Evolutionary conservation across 2,888 invertebrate genomes (phyloP).

Genomic region (Tetrapedia diversipes): DNA sequence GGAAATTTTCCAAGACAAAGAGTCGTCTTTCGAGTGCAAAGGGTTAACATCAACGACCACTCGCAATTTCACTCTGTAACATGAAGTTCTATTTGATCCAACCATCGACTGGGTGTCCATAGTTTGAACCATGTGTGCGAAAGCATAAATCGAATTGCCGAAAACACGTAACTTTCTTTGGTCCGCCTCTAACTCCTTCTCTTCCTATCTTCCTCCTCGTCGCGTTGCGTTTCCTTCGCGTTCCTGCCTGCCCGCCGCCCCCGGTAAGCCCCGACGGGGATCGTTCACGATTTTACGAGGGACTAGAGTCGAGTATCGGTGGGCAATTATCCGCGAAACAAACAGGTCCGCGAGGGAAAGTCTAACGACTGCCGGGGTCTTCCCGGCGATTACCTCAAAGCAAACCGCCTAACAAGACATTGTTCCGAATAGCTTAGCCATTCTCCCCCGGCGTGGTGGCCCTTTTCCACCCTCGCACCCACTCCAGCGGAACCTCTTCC

Average conservation of each 20-base stretch:
- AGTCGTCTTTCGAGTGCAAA: too few relatives aligned
- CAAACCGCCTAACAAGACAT: slow-evolving; percentile 81
- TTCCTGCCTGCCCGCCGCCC: slow-evolving; percentile 16
- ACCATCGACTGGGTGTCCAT: too few relatives aligned
- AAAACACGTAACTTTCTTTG: too few relatives aligned
- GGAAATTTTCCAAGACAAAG: too few relatives aligned
- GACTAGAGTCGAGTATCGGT: slow-evolving; percentile 72
- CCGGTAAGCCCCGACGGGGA: slow-evolving; percentile 64
- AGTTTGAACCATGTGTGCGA: too few relatives aligned
- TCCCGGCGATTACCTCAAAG: slow-evolving; percentile 79
- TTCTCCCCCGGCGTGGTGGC: slow-evolving; percentile 68
- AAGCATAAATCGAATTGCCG: too few relatives aligned
- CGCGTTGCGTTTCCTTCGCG: not conserved
- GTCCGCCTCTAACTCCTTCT: slow-evolving; percentile 1
- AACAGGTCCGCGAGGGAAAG: slow-evolving; percentile 72
- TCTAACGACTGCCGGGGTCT: slow-evolving; percentile 77
- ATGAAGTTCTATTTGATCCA: too few relatives aligned
- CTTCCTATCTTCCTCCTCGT: not conserved
- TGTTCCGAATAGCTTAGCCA: slow-evolving; percentile 80
- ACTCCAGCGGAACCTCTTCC: slow-evolving; percentile 62
- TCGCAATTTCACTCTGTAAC: too few relatives aligned
- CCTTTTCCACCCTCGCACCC: slow-evolving; percentile 70
- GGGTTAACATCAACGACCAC: too few relatives aligned
- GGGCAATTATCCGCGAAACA: slow-evolving; percentile 75
- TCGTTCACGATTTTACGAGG: slow-evolving; percentile 72